Conservation (phyloP, 1,140 invertebrate species). For the Campoletis sonorensis region DNA sequence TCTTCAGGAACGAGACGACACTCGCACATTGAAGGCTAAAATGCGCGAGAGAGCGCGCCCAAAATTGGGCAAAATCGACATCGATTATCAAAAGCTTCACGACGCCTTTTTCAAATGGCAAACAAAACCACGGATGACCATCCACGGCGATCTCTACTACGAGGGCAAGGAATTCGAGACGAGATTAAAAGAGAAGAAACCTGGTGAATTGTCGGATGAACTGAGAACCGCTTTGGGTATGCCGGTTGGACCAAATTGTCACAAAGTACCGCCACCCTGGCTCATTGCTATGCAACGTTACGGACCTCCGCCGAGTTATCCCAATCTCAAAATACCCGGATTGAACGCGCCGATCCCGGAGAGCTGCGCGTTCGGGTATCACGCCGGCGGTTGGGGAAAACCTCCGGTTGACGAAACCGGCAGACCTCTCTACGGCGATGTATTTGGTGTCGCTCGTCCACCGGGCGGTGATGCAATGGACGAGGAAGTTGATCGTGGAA, state of each 20-base stretch:
- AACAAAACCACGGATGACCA: conserved; percentile 98
- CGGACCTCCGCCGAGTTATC: conserved; percentile 99
- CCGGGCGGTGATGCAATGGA: conserved; percentile 83
- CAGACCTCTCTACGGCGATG: conserved; percentile 98
- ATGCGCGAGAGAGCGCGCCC: conserved; percentile 98
- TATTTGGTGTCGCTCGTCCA: conserved; percentile 86
- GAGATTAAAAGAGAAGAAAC: conserved; percentile 98
- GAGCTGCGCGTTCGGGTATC: conserved; percentile 98
- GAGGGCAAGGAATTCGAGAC: conserved; percentile 99
- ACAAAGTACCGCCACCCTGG: conserved; percentile 98
- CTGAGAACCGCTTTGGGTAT: conserved; percentile 97
- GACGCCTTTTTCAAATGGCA: conserved; percentile 99
- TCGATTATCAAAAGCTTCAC: conserved; percentile 99
- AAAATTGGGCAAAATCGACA: conserved; percentile 99
- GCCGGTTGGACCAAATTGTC: conserved; percentile 95
- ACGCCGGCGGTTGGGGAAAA: conserved; percentile 99
- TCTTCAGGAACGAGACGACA: conserved; percentile 98
- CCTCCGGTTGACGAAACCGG: conserved; percentile 99
- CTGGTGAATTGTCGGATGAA: conserved; percentile 97
- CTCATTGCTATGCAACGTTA: conserved; percentile 99
- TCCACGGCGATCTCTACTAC: conserved; percentile 99
- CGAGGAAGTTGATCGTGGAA: conserved; percentile 92
- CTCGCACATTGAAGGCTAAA: conserved; percentile 97
- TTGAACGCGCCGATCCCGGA: conserved; percentile 97
- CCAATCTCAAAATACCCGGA: conserved; percentile 96